phyloP scores from a whole-genome alignment of 1,140 invertebrate species.

The Venturia canescens region DNA sequence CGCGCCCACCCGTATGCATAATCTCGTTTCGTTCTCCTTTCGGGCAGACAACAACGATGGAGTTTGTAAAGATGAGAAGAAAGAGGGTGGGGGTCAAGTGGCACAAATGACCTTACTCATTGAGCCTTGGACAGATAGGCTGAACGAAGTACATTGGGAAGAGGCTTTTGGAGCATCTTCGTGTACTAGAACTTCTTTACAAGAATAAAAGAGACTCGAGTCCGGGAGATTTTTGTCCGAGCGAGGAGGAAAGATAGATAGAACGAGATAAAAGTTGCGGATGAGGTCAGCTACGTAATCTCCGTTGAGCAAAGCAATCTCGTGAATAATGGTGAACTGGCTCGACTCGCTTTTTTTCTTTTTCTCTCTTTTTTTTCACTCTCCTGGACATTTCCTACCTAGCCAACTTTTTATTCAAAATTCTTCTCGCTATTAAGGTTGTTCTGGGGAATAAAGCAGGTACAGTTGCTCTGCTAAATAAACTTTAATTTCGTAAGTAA shows the following conservation, averaged over 20 bases:
- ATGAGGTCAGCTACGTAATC: constrained; percentile 35
- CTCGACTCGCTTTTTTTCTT: background rate
- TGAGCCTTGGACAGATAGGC: constrained; percentile 14
- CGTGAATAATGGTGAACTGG: constrained; percentile 12
- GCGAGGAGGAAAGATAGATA: background rate
- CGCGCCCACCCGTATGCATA: background rate
- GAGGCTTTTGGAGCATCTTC: constrained; percentile 1
- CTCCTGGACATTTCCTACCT: background rate
- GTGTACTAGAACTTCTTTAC: background rate
- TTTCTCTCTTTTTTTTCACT: no score
- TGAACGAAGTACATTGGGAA: background rate
- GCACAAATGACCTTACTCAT: constrained; percentile 40
- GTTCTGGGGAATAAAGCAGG: no score
- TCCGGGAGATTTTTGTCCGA: background rate
- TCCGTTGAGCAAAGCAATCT: constrained; percentile 10
- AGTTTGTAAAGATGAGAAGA: background rate
- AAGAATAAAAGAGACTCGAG: background rate
- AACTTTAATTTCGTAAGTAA: no score
- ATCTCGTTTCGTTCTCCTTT: constrained; percentile 21
- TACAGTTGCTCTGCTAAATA: no score
- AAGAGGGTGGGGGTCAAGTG: constrained; percentile 24
- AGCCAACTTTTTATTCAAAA: background rate
- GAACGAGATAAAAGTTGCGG: constrained; percentile 14
- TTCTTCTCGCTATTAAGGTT: background rate
- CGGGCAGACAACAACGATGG: constrained; percentile 20